Evolutionary conservation across 2,797 vertebrate species (phyloP).

Genomic region (Rhinichthys osculus): DNA sequence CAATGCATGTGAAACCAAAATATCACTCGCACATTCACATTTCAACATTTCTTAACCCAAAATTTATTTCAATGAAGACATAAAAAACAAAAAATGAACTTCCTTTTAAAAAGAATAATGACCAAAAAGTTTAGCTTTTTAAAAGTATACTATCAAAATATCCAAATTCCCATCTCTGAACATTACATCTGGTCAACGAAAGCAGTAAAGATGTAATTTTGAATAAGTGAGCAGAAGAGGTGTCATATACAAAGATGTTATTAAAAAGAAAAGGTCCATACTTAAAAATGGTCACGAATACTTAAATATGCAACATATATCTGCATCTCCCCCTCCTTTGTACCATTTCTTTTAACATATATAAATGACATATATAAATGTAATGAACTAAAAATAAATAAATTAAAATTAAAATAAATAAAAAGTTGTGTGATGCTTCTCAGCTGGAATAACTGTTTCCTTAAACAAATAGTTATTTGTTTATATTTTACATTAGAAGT

Average conservation of each 20-base stretch:
- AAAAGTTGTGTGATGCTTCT: conserved; percentile 79
- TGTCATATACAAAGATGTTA: conserved; percentile 74
- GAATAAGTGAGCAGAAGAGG: conserved; percentile 68
- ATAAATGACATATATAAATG: conserved; percentile 75
- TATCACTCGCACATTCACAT: neutral
- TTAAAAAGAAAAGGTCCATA: conserved; percentile 73
- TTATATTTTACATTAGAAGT: conserved; percentile 63
- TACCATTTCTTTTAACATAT: conserved; percentile 70
- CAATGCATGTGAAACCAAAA: neutral
- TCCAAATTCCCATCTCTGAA: conserved; percentile 58
- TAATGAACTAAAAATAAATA: conserved; percentile 76
- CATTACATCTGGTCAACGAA: conserved; percentile 64
- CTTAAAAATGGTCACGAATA: conserved; percentile 74
- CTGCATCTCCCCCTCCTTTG: conserved; percentile 63
- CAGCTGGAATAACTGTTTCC: conserved; percentile 77
- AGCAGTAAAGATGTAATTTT: conserved; percentile 70
- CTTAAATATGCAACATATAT: conserved; percentile 68
- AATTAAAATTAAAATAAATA: conserved; percentile 82
- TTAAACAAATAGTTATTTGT: conserved; percentile 69
- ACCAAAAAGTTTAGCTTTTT: conserved; percentile 73
- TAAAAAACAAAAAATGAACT: conserved; percentile 73
- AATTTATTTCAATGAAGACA: conserved; percentile 83
- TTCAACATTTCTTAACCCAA: conserved; percentile 74
- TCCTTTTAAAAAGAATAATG: conserved; percentile 69
- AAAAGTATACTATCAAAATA: conserved; percentile 77